Evolutionary conservation across 1,140 invertebrate genomes (phyloP).

Genomic region (Euglossa dilemma): DNA sequence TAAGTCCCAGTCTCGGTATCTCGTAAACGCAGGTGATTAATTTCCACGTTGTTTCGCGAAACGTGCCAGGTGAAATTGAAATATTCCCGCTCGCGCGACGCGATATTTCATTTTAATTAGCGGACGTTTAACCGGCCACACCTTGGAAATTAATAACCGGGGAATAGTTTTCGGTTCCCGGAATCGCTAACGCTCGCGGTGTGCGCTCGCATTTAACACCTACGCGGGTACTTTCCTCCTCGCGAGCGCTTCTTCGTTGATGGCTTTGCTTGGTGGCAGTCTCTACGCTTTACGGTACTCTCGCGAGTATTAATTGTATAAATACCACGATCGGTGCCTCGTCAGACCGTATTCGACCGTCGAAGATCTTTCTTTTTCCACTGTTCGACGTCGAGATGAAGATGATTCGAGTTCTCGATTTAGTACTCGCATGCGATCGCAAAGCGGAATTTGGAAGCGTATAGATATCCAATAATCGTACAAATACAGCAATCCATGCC

Average conservation of each 20-base stretch:
- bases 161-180: conserved; percentile 36
- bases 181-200: conserved; percentile 13
- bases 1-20: not conserved
- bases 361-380: no score
- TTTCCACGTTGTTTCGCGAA: not conserved
- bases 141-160: conserved; percentile 1
- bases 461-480: no score
- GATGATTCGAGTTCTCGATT: no score
- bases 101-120: not conserved
- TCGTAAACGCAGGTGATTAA: no score
- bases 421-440: no score
- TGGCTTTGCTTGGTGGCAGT: no score
- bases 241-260: conserved; percentile 37
- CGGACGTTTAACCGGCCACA: not conserved
- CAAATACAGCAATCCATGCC: no score
- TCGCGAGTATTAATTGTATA: conserved; percentile 56
- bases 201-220: conserved; percentile 49
- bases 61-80: not conserved
- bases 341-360: no score
- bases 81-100: not conserved
- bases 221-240: conserved; percentile 38
- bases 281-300: conserved; percentile 55
- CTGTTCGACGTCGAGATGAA: no score
- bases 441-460: no score
- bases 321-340: conserved; percentile 42